Evolutionary conservation across 2,888 invertebrate genomes (phyloP), one percentile per base, ranked within the genome.

Genomic region (Pantelozetes paolii): DNA sequence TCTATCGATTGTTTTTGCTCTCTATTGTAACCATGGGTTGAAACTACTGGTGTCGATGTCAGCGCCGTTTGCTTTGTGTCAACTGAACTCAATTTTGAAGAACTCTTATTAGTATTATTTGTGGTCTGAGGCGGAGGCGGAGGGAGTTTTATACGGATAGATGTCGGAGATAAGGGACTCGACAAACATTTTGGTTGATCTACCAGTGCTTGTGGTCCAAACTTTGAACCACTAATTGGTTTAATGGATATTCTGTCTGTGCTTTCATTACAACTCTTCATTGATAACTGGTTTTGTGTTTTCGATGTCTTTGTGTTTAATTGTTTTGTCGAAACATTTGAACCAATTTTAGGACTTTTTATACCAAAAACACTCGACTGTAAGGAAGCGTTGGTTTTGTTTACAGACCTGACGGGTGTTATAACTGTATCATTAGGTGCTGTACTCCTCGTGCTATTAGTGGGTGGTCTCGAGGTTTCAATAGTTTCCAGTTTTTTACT

Each of bases 61-160:
- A 48, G 67, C 2, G 69, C 42, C 20, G 45, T 64, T n/a, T 28
- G 70, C 28, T 69, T 42, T 30, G 26, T 69, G 28, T n/a, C 45
- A 5, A 45, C 5, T 9, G 64, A 26, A 32, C 50, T 28, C 6
- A 32, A 57, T 23, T 36, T 42, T 1, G 42, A 18, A 36, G 23
- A 2, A 67, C 11, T 59, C 5, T 59, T 64, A 15, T 40, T 9
- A 36, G 36, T 36, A 36, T 9, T 28, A 20, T 13, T 15, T 20
- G 71, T 26, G 28, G 20, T 73, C 15, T 20, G 69, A n/a, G 73
- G 69, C 23, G 69, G 73, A 28, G 67, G 42, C 11, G 73, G 36
- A 13, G 73, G 36, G 32, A 73, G 40, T 69, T 73, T 73, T 9
- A 73, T 73, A 15, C 73, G 67, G 20, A 73, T 67, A 11, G 73